Base-by-base conservation (phyloP, 2,888 invertebrate species). In the Mesorhabditis sp. region DNA sequence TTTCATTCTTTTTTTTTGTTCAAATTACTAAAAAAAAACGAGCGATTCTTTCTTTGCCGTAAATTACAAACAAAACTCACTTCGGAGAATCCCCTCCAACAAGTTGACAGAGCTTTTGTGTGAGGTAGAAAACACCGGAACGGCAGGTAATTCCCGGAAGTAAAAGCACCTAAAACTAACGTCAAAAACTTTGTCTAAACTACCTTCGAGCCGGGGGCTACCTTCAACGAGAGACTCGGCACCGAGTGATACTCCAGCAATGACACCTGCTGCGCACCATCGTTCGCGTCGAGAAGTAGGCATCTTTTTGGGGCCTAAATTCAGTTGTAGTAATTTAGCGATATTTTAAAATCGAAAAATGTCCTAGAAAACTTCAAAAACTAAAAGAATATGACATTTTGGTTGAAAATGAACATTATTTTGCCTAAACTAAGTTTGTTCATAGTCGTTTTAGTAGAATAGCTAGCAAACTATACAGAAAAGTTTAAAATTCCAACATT, bases 281-380 rank as follows among this genome's bases (percentile, higher is more conserved):
- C 58, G 58, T 50, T 50, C 58, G 58, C 58, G 10, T 50, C 58
- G n/a, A 50, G n/a, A 50, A 50, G 58, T 50, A 50, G n/a, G n/a
- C 58, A 50, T n/a, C 58, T 50, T n/a, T 50, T 50, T 50, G 58
- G n/a, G n/a, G 58, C n/a, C 58, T 50, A 50, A n/a, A 50, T 13
- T 50, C 28, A 28, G 28, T 28, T 28, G 28, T 28, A 28, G 28
- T 28, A 28, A 28, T 28, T 28, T 28, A 28, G 28, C 28, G 28
- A 28, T 28, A 28, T 28, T 28, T 28, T 28, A 28, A 28, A 28
- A 28, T 28, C 28, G 28, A 28, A 28, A 28, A 28, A 28, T 28
- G 28, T 28, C 28, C 28, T 28, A 28, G 28, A 28, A 28, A 28
- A 28, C 28, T 28, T 28, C 28, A 28, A 28, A 28, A 28, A 28